A percentile compares a stretch with the other conserved stretches of the same genome.
phyloP scores from a whole-genome alignment of 2,888 invertebrate genomes.

The Hypercompe scribonia region DNA sequence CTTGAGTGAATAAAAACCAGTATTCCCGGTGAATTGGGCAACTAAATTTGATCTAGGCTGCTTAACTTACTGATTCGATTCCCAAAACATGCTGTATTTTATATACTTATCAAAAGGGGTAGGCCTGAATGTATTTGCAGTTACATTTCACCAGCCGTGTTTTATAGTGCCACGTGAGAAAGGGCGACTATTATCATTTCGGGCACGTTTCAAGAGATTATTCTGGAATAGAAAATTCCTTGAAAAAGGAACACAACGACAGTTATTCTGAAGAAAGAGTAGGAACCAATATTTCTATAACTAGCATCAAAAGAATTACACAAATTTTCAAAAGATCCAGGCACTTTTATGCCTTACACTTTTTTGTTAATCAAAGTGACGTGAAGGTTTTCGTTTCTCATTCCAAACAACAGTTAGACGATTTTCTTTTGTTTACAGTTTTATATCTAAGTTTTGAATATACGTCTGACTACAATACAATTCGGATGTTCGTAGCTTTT shows the following conservation, averaged over 20 bases:
- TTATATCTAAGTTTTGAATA: neutral
- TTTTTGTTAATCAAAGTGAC: neutral
- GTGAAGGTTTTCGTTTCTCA: too few species aligned
- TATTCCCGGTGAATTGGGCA: too few species aligned
- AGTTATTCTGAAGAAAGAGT: too few species aligned
- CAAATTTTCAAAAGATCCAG: neutral
- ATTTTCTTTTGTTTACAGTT: neutral
- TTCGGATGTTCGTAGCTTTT: too few species aligned
- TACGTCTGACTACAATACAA: too few species aligned
- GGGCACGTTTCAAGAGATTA: neutral
- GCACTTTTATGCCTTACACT: neutral
- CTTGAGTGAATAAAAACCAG: neutral
- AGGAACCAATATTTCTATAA: neutral
- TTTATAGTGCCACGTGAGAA: neutral
- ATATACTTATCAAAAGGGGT: neutral
- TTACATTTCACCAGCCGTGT: neutral
- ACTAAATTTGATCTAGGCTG: neutral
- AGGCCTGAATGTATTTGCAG: neutral
- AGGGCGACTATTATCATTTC: neutral
- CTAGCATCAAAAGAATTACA: neutral
- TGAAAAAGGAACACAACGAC: neutral
- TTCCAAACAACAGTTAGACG: neutral
- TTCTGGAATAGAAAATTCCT: neutral
- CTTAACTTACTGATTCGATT: neutral
- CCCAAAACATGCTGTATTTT: too few species aligned